phyloP scores from a whole-genome alignment of 2,888 invertebrate genomes.

The Nudaria mundana region DNA sequence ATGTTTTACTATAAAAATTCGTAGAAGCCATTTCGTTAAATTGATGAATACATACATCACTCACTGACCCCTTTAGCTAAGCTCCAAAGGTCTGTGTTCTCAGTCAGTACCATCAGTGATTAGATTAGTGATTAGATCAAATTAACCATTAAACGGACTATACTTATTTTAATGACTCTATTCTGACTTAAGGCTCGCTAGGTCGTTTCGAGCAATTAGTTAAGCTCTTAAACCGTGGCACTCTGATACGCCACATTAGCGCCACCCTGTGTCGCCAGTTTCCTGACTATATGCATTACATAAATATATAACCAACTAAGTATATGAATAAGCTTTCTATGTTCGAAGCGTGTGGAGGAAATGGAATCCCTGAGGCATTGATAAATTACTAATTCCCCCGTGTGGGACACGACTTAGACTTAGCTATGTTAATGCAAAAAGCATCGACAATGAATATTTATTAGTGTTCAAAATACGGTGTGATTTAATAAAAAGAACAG shows the following conservation, averaged over 20 bases:
- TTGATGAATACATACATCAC: too few species aligned
- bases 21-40: too few species aligned
- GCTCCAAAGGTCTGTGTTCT: too few species aligned
- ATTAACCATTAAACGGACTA: conserved; percentile 14
- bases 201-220: conserved; percentile 56
- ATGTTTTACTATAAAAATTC: too few species aligned
- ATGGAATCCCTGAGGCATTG: conserved; percentile 21
- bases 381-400: conserved; percentile 23
- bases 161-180: conserved; percentile 24
- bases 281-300: conserved; percentile 31
- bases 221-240: conserved; percentile 55
- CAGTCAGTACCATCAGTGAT: too few species aligned
- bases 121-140: too few species aligned
- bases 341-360: conserved; percentile 6
- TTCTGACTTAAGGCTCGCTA: conserved; percentile 31
- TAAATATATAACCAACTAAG: conserved; percentile 26
- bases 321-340: conserved; percentile 19
- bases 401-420: too few species aligned
- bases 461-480: too few species aligned
- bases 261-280: conserved; percentile 40
- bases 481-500: too few species aligned
- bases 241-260: conserved; percentile 58
- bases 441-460: too few species aligned
- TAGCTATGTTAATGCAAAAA: too few species aligned
- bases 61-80: too few species aligned